Evolutionary conservation across 2,888 invertebrate species (phyloP), one percentile per base, ranked within the genome.

Genomic region (Mellilla xanthometata): DNA sequence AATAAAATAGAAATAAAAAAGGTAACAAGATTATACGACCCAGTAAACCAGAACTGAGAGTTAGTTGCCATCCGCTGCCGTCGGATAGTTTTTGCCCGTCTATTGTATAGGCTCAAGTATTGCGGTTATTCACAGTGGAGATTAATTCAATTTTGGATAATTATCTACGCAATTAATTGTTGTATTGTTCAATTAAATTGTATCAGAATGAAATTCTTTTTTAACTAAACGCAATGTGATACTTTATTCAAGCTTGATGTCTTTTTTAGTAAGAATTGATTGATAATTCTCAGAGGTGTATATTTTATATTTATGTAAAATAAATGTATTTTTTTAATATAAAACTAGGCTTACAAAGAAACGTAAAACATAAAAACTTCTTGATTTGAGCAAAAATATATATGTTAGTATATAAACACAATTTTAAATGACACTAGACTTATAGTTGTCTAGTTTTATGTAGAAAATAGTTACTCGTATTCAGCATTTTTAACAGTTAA

Each of bases 41-140:
- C 67, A 87, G 77, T 84, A 76, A 83, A 76, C 76, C 74, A 77
- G 81, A 77, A 78, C 36, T 35, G 62, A 63, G 62, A 60, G 63
- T n/a, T n/a, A 60, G 65, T 59, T 54, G 58, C 58, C 56, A 60
- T 60, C 72, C 71, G 57, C 64, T 56, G 65, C 63, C 58, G 74
- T 62, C 77, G 74, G 73, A 70, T 55, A 24, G 40, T 67, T 79
- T 81, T 81, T 80, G 70, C 56, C 71, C 56, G 58, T 5, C 15
- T 19, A 19, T 6, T 19, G n/a, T 38, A 26, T 49, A 47, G 32
- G 50, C 55, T 56, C 41, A 33, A 31, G 32, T 24, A 36, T 49
- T 50, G 46, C 26, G n/a, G 36, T 39, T 43, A 39, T 42, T 56
- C 36, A 31, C 31, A n/a, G n/a, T 39, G 7, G 3, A 39, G 50